Percentiles rank a stretch among this genome's conserved stretches.
phyloP scores from a whole-genome alignment of 2,888 invertebrate species.

The Drosophila borborema region DNA sequence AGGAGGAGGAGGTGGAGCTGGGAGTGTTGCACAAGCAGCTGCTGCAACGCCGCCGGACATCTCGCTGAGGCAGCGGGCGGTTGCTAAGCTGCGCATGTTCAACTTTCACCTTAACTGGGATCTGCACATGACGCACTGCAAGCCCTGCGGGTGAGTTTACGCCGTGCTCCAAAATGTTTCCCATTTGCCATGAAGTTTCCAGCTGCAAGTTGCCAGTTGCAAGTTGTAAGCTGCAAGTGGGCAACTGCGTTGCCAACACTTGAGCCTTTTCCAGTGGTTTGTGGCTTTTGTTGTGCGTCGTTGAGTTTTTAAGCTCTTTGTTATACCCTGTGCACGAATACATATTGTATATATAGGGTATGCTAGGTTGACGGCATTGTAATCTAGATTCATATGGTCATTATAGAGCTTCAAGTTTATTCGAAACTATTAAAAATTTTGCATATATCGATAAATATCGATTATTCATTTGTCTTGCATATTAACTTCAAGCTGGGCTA shows the following conservation, averaged over 20 bases:
- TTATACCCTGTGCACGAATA: conserved; percentile 10
- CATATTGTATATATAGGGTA: background rate
- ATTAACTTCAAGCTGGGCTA: background rate
- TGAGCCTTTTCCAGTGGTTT: conserved; percentile 63
- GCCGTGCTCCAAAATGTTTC: conserved; percentile 1
- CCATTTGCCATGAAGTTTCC: conserved; percentile 21
- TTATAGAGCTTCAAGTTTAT: background rate
- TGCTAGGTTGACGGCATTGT: background rate
- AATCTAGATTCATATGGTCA: background rate
- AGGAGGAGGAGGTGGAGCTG: background rate
- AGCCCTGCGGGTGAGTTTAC: conserved; percentile 85
- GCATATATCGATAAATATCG: background rate
- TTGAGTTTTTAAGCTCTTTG: conserved; percentile 36
- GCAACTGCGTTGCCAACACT: conserved; percentile 50
- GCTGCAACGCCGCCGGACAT: conserved; percentile 79
- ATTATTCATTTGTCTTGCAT: background rate
- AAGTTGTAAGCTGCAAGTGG: conserved; percentile 58
- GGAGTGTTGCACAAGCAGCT: conserved; percentile 31
- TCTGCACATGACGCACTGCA: conserved; percentile 85
- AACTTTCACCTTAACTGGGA: conserved; percentile 86
- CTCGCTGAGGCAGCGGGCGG: conserved; percentile 85
- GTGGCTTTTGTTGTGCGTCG: conserved; percentile 69
- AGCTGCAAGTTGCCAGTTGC: conserved; percentile 34
- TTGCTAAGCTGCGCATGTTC: conserved; percentile 85
- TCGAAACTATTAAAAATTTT: background rate